These are phyloP conservation scores for Mycteria americana DNA, from an alignment of 2,797 vertebrate genomes.

Conservation along the genomic window DNA sequence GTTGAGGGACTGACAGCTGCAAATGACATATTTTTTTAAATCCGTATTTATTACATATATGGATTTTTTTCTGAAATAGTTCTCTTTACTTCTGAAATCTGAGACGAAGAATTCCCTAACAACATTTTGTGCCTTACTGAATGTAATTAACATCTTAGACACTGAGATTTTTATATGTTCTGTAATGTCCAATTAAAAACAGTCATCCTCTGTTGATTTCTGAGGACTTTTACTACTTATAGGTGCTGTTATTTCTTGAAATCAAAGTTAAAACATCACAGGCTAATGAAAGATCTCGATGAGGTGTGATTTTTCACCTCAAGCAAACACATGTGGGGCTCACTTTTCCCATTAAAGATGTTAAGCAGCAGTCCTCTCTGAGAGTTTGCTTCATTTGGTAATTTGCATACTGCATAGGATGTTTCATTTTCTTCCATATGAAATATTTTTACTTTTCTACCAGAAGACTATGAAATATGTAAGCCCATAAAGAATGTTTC, in stretches of 20 bases:
- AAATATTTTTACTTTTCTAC: conserved; percentile 21
- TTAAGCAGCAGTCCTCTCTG: neutral
- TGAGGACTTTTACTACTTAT: neutral
- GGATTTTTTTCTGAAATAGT: neutral
- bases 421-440: neutral
- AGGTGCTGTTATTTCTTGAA: neutral
- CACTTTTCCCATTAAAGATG: neutral
- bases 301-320: conserved; percentile 8
- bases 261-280: neutral
- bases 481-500: neutral
- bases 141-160: neutral
- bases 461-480: conserved; percentile 25
- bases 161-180: neutral
- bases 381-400: neutral
- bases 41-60: neutral
- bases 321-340: neutral
- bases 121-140: neutral
- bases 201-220: neutral
- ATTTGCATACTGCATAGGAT: neutral
- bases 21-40: neutral
- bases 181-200: neutral
- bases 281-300: neutral
- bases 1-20: neutral
- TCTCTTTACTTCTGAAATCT: neutral
- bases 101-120: neutral